Conservation (phyloP, 2,797 vertebrate species). For the Crenichthys baileyi region DNA sequence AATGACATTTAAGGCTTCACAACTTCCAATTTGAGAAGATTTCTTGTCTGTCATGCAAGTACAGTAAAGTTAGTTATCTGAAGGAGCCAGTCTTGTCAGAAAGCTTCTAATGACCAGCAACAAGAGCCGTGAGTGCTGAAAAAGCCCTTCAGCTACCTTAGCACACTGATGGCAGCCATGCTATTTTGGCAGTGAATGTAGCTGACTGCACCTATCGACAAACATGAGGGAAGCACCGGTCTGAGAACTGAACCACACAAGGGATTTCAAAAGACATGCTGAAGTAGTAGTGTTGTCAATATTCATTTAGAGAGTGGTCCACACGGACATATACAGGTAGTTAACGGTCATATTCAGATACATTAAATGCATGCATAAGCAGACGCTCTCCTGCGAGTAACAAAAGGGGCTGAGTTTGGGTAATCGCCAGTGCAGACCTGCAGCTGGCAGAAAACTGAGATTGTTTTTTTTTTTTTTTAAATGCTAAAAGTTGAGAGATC, state of each 20-base stretch:
- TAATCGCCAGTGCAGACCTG: constrained; percentile 62
- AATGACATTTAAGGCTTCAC: constrained; percentile 61
- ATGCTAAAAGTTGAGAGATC: constrained; percentile 38
- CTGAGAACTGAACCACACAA: constrained; percentile 74
- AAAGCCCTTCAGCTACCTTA: constrained; percentile 40
- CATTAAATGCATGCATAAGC: constrained; percentile 52
- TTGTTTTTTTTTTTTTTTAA: constrained; percentile 71
- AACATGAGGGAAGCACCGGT: constrained; percentile 74
- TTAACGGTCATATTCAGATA: constrained; percentile 39
- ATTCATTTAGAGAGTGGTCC: constrained; percentile 44
- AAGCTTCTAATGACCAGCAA: constrained; percentile 55
- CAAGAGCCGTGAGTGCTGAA: constrained; percentile 62
- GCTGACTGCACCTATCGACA: constrained; percentile 71
- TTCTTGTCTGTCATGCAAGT: constrained; percentile 41
- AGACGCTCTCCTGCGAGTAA: constrained; percentile 56
- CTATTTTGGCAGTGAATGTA: constrained; percentile 77
- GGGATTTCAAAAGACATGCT: constrained; percentile 65
- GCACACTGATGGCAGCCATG: constrained; percentile 79
- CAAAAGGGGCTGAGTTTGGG: constrained; percentile 55
- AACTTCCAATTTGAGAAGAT: constrained; percentile 52
- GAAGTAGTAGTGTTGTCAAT: constrained; percentile 50
- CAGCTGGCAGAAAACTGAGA: constrained; percentile 69
- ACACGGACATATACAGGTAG: constrained; percentile 45
- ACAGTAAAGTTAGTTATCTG: constrained; percentile 31
- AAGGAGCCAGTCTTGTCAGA: constrained; percentile 38